Evolutionary conservation across 2,888 invertebrate species (phyloP).

Genomic region (Ochropleura plecta): DNA sequence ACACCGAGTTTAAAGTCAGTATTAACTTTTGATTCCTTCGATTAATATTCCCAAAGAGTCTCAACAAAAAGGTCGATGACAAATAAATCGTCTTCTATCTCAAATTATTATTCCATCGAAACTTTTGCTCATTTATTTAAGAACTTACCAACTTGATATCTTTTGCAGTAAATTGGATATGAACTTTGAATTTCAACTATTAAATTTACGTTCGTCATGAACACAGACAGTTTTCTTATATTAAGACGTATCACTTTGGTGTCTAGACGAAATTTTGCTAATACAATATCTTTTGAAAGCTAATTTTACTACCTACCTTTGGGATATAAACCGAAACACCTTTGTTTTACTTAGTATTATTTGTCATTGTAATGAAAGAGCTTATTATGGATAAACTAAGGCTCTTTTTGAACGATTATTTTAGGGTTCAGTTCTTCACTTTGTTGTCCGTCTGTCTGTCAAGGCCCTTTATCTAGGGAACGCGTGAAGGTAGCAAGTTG

Average conservation of each 20-base stretch:
- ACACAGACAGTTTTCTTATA: slow-evolving; percentile 32
- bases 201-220: slow-evolving; percentile 59
- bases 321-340: neutral
- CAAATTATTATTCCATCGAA: slow-evolving; percentile 54
- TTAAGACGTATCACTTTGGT: slow-evolving; percentile 43
- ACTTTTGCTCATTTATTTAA: slow-evolving; percentile 58
- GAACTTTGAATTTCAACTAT: slow-evolving; percentile 51
- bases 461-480: no score
- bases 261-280: slow-evolving; percentile 42
- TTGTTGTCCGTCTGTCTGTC: no score
- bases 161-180: slow-evolving; percentile 56
- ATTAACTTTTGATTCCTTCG: slow-evolving; percentile 38
- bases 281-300: slow-evolving; percentile 10
- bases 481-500: no score
- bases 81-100: slow-evolving; percentile 58
- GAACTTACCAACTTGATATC: slow-evolving; percentile 53
- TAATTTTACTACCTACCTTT: slow-evolving; percentile 27
- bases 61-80: slow-evolving; percentile 57
- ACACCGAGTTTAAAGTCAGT: slow-evolving; percentile 20
- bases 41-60: slow-evolving; percentile 54
- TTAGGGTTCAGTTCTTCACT: no score
- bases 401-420: neutral
- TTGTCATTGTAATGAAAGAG: neutral
- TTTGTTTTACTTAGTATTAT: neutral
- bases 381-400: neutral